Evolutionary conservation across 2,113 vertebrate species (phyloP).

Genomic region (Verasper variegatus): DNA sequence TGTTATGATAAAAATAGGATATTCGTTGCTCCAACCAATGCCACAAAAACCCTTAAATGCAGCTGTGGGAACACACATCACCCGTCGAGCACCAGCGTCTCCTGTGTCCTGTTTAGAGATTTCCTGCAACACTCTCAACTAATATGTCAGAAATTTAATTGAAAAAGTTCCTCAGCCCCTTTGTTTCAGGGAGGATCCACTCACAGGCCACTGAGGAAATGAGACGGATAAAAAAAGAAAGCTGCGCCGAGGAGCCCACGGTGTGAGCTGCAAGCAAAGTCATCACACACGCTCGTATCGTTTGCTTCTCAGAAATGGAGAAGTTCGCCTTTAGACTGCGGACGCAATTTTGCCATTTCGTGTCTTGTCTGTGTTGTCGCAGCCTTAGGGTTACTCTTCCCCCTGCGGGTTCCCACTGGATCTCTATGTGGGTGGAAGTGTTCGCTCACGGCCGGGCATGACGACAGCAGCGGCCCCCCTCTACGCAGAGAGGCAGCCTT

Average conservation of each 20-base stretch:
- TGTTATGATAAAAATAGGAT: not conserved
- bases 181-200: constrained; percentile 1
- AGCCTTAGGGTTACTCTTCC: constrained; percentile 6
- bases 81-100: not conserved
- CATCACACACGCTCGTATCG: not conserved
- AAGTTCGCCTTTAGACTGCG: constrained; percentile 12
- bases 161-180: constrained; percentile 14
- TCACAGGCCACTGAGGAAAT: constrained; percentile 9
- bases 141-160: constrained; percentile 12
- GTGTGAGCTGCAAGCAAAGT: constrained; percentile 23
- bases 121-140: not conserved
- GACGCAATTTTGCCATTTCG: constrained; percentile 31
- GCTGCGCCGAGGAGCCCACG: not conserved
- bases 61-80: not conserved
- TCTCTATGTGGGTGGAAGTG: constrained; percentile 44
- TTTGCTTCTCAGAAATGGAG: constrained; percentile 3
- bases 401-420: constrained; percentile 49
- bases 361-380: constrained; percentile 25
- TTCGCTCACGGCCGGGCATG: constrained; percentile 45
- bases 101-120: not conserved
- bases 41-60: not conserved
- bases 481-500: constrained; percentile 25
- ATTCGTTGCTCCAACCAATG: not conserved
- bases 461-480: constrained; percentile 1
- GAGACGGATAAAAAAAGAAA: constrained; percentile 9